Evolutionary conservation across 2,888 invertebrate species (phyloP).

Genomic region (Melieria omissa): DNA sequence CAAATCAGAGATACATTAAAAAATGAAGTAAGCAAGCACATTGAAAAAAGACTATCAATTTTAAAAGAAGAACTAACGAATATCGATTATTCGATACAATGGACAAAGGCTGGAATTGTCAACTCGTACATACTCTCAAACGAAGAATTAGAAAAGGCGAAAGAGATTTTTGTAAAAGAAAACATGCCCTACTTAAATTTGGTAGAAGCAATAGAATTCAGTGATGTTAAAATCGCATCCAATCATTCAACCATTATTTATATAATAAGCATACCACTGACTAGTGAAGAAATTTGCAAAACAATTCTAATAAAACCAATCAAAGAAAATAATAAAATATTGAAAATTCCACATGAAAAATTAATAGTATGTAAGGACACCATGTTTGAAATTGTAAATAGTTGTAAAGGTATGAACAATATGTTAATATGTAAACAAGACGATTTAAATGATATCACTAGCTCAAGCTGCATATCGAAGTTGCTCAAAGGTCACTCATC

Average conservation of each 20-base stretch:
- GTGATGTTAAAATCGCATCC: conserved; percentile 39
- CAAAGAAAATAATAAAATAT: conserved; percentile 35
- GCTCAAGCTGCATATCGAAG: background rate
- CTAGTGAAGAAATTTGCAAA: conserved; percentile 32
- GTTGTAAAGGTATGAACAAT: conserved; percentile 29
- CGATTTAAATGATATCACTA: background rate
- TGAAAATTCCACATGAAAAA: conserved; percentile 33
- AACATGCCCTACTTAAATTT: conserved; percentile 41
- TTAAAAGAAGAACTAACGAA: conserved; percentile 39
- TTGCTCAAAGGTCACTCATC: background rate
- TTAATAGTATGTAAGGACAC: background rate
- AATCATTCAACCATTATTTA: conserved; percentile 37
- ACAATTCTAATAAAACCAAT: conserved; percentile 37
- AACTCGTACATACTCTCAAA: conserved; percentile 38
- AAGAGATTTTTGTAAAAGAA: conserved; percentile 33
- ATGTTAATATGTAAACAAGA: conserved; percentile 1
- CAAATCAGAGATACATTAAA: conserved; percentile 14
- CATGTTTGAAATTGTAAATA: conserved; percentile 28
- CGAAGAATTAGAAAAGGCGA: conserved; percentile 34
- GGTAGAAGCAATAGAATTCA: conserved; percentile 44
- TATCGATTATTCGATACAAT: conserved; percentile 37
- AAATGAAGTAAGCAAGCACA: conserved; percentile 21
- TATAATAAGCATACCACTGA: conserved; percentile 38
- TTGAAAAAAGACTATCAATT: conserved; percentile 36
- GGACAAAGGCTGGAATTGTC: conserved; percentile 36